phyloP scores from a whole-genome alignment of 2,888 invertebrate species.

The Zygaena filipendulae region DNA sequence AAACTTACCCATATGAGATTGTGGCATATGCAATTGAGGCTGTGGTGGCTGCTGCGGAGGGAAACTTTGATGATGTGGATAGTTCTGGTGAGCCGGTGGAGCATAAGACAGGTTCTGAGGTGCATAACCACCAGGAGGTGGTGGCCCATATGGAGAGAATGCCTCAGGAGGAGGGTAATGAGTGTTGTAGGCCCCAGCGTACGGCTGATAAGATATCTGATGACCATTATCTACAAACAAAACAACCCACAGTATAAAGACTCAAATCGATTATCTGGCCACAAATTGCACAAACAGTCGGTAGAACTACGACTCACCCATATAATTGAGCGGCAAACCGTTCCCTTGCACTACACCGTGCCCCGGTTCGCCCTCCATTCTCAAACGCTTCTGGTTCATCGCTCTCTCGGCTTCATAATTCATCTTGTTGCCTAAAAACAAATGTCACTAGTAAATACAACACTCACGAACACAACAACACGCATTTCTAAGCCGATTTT shows the following conservation, averaged over 20 bases:
- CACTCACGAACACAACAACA: conserved; percentile 22
- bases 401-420: conserved; percentile 66
- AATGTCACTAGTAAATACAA: conserved; percentile 30
- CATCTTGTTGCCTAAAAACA: conserved; percentile 64
- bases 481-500: conserved; percentile 29
- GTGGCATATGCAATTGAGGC: conserved; percentile 55
- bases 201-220: conserved; percentile 62
- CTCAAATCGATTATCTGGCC: conserved; percentile 20
- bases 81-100: conserved; percentile 63
- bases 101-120: conserved; percentile 61
- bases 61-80: conserved; percentile 59
- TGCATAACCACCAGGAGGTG: conserved; percentile 57
- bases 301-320: conserved; percentile 34
- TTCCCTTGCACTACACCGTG: conserved; percentile 64
- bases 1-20: conserved; percentile 54
- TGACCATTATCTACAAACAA: conserved; percentile 56
- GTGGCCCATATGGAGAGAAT: conserved; percentile 58
- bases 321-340: conserved; percentile 63
- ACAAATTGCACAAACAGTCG: no score
- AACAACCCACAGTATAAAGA: background rate
- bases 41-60: conserved; percentile 54
- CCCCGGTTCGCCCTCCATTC: conserved; percentile 65
- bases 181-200: conserved; percentile 61
- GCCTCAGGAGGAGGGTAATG: conserved; percentile 62
- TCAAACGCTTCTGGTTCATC: conserved; percentile 64